Evolutionary conservation across 2,797 vertebrate species (phyloP), one percentile per base, ranked within the genome.

Genomic region (Rhyacichthys aspro): DNA sequence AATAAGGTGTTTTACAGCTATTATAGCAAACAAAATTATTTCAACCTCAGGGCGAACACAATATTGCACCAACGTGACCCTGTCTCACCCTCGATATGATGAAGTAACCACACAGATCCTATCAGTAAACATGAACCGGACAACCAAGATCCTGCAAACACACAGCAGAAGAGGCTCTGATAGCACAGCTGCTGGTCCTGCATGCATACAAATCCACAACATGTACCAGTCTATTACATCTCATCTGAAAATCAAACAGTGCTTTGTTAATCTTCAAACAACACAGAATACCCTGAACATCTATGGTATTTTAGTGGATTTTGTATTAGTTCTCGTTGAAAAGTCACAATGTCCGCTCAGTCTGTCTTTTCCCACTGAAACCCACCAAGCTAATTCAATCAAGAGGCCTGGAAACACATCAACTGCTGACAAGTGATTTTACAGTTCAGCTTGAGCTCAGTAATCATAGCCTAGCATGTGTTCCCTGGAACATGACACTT

Each of bases 1-100:
- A 92, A 93, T 92, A 92, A 92, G 86, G 83, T 87, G 83, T 89
- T 90, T 88, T 89, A 85, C 85, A 90, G 88, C 85, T 88, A 91
- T 90, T 90, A 89, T 81, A 83, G 83, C 79, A 90, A 86, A 90
- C 86, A 83, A 86, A 91, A 92, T 92, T 87, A 91, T 93, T 90
- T 88, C 84, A 90, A 84, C 91, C 89, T 85, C 59, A 64, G 88
- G 91, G 86, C 74, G 74, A 81, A 89, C 84, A 81, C 85, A 88
- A 89, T 93, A 93, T 92, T 91, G 78, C 86, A 90, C 76, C 85
- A 89, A 83, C 74, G 71, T 83, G 84, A 91, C 88, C 89, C 70
- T 57, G 48, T 75, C 76, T 78, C 86, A 87, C 73, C 86, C 66
- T 37, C 67, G 67, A 83, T 86, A 87, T 85, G 85, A 89, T 85